Conservation (phyloP, 2,797 vertebrate genomes). For the Notamacropus eugenii region DNA sequence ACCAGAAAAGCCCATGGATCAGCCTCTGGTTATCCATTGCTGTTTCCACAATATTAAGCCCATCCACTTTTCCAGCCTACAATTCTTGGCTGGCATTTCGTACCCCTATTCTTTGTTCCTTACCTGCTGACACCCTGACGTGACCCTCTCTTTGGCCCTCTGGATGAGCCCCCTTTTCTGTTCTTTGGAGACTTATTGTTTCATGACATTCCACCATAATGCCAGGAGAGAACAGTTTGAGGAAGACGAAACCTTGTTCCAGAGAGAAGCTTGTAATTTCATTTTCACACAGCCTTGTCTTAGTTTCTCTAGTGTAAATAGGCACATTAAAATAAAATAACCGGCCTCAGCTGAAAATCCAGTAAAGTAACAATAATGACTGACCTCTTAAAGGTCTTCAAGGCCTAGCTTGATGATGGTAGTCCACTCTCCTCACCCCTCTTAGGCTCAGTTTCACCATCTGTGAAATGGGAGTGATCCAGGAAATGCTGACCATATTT, state of each 20-base stretch:
- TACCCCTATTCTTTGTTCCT: not conserved
- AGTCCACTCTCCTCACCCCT: not conserved
- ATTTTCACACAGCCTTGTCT: not conserved
- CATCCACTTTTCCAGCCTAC: not conserved
- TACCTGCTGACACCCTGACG: not conserved
- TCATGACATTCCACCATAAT: not conserved
- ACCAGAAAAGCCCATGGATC: not conserved
- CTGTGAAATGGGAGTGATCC: not conserved
- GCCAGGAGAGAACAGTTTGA: not conserved
- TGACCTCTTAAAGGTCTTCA: not conserved
- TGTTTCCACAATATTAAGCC: not conserved
- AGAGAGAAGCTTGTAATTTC: not conserved
- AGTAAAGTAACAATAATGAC: not conserved
- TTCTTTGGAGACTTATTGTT: not conserved
- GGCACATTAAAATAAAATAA: not conserved
- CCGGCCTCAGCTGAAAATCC: not conserved
- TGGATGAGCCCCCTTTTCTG: not conserved
- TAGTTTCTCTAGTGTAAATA: not conserved
- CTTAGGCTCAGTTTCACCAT: not conserved
- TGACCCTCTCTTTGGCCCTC: not conserved
- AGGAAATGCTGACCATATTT: not conserved
- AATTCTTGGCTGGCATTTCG: not conserved
- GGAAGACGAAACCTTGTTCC: not conserved
- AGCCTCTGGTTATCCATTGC: not conserved
- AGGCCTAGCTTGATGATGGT: not conserved